These are phyloP conservation scores for Myotis davidii DNA, from an alignment of 2,113 vertebrate genomes.

Conservation along the genomic window DNA sequence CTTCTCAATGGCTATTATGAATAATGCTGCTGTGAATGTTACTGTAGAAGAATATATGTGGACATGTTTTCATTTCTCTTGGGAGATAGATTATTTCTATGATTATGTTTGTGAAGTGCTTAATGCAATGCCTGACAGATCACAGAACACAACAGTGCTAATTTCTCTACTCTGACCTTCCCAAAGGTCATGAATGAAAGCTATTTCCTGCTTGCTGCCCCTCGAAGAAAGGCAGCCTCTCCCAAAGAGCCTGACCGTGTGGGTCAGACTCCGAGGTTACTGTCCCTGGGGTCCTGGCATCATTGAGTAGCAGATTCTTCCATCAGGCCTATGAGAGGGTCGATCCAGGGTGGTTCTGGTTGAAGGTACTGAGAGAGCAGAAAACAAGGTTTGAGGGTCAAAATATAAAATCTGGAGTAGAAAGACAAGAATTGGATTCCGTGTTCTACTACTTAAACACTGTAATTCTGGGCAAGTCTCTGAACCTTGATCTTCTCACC, in stretches of 20 bases:
- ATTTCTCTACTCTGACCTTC: slow-evolving; percentile 33
- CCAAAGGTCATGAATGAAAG: slow-evolving; percentile 63
- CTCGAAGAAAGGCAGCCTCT: slow-evolving; percentile 32
- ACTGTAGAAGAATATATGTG: background rate
- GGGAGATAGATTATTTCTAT: background rate
- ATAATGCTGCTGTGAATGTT: background rate
- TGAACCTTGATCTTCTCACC: background rate
- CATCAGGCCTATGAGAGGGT: background rate
- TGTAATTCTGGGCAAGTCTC: background rate
- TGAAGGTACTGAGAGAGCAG: background rate
- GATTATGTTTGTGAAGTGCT: slow-evolving; percentile 2
- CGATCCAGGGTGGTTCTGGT: background rate
- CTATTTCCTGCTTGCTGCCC: slow-evolving; percentile 64
- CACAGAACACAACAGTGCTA: background rate
- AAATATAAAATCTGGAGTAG: background rate
- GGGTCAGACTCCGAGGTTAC: slow-evolving; percentile 15
- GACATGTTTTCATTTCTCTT: background rate
- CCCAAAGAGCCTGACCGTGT: background rate
- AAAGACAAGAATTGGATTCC: background rate
- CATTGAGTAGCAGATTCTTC: background rate
- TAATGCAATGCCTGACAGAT: background rate
- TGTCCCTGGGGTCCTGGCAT: background rate
- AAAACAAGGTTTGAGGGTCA: background rate
- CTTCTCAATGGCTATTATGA: background rate
- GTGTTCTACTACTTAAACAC: background rate